Percentiles rank a stretch among this genome's conserved stretches.
Conservation (phyloP, 2,888 invertebrate genomes). For the Muschampia plurimacula region DNA sequence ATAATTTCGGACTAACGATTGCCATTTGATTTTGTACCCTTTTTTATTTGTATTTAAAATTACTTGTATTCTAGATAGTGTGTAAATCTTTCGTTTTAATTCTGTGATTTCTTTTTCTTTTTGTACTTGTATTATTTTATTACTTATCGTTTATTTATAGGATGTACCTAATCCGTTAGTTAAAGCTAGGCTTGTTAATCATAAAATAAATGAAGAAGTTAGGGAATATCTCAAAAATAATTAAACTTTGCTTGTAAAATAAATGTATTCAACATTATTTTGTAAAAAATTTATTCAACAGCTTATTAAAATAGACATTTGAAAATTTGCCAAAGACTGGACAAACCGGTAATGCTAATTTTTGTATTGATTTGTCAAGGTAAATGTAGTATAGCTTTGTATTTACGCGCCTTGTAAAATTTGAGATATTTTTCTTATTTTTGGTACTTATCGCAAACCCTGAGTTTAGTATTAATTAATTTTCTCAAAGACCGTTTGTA, state of each 20-base stretch:
- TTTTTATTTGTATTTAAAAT: conserved; percentile 57
- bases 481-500: not conserved
- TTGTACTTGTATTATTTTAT: conserved; percentile 59
- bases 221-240: not conserved
- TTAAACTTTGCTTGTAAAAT: conserved; percentile 3
- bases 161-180: conserved; percentile 72
- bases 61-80: conserved; percentile 57
- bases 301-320: conserved; percentile 25
- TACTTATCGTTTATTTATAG: conserved; percentile 60
- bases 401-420: conserved; percentile 57
- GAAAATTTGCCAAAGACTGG: conserved; percentile 47
- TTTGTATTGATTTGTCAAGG: conserved; percentile 62
- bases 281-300: not conserved
- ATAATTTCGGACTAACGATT: conserved; percentile 74
- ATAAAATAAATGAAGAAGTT: conserved; percentile 44
- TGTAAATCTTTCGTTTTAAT: conserved; percentile 67
- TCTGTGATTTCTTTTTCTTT: conserved; percentile 76
- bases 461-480: not conserved
- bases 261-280: too few relatives aligned
- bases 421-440: conserved; percentile 28
- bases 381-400: conserved; percentile 62
- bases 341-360: conserved; percentile 31
- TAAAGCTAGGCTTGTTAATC: conserved; percentile 64
- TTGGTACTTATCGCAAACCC: not conserved
- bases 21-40: conserved; percentile 67